Evolutionary conservation across 1,140 invertebrate species (phyloP).

Genomic region (Anagrus nilaparvatae): DNA sequence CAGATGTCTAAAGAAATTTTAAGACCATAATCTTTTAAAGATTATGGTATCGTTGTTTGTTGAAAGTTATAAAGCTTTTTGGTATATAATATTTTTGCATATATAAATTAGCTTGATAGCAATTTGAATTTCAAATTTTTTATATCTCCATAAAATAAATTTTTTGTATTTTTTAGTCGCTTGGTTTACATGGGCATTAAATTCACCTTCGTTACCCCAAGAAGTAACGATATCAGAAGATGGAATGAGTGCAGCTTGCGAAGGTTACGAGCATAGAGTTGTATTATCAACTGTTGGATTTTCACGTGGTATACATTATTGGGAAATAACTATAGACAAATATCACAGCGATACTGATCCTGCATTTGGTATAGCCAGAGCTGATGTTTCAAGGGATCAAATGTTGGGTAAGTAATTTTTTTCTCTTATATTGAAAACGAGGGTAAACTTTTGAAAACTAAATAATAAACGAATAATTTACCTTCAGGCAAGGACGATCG

Average conservation of each 20-base stretch:
- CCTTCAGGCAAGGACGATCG: constrained; percentile 88
- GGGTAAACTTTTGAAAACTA: constrained; percentile 1
- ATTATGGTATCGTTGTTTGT: no score
- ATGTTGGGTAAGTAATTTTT: constrained; percentile 78
- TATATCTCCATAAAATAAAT: not conserved
- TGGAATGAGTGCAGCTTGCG: constrained; percentile 75
- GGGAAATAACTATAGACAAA: constrained; percentile 81
- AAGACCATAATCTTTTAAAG: no score
- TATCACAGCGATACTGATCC: constrained; percentile 95
- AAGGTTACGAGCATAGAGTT: constrained; percentile 89
- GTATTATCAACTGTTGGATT: constrained; percentile 87
- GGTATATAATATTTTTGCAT: not conserved
- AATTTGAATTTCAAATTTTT: constrained; percentile 1
- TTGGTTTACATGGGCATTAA: constrained; percentile 82
- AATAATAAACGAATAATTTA: constrained; percentile 34
- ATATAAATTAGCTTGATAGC: no score
- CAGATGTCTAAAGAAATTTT: no score
- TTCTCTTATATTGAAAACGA: not conserved
- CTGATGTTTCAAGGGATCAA: constrained; percentile 81
- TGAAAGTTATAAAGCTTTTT: not conserved
- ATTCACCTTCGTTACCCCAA: constrained; percentile 38
- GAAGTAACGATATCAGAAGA: constrained; percentile 71
- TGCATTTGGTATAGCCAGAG: constrained; percentile 87
- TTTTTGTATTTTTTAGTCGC: constrained; percentile 60
- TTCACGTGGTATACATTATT: constrained; percentile 92